Evolutionary conservation across 2,797 vertebrate genomes (phyloP), one percentile per base, ranked within the genome.

Genomic region (Sebastes baramenuke): DNA sequence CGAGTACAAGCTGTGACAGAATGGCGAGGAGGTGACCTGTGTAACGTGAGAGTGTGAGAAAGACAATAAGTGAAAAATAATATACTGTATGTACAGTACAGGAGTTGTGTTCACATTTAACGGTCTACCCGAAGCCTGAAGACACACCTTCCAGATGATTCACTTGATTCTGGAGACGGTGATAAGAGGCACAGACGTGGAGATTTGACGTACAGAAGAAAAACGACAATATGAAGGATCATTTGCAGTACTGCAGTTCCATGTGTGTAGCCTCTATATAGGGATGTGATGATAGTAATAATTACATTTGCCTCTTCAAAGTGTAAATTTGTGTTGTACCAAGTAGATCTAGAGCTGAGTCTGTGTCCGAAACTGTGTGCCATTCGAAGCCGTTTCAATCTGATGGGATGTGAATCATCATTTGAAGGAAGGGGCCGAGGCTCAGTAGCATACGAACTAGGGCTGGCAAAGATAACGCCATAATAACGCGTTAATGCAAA

Each of bases 401-500:
- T 34, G 60, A 68, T 22, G 27, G n/a, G 77, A 87, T 73, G 88
- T 79, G 91, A 91, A 88, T 88, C 84, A 88, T 88, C 77, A 86
- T 94, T 95, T 94, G 95, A 89, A 89, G 92, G 76, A 91, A 70
- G 46, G 10, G n/a, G 27, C 59, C n/a, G 59, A 67, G 61, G 27
- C 55, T 73, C 60, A n/a, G 16, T 1, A 8, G 70, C 64, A 32
- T 55, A 64, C 49, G 7, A 49, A 49, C 18, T 49, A 20, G 18
- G 46, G 46, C 46, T 49, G 16, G 6, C 16, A 46, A 46, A 46
- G 42, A 18, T 46, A 46, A 46, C 16, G 16, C 42, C 14, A 46
- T 46, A 18, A 18, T 46, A 46, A 18, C 16, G 42, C 6, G 16
- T 0, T 46, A 18, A 18, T 46, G 42, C 14, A 42, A 46, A 46